Evolutionary conservation across 1,140 invertebrate species (phyloP).

Genomic region (Anastrepha ludens): DNA sequence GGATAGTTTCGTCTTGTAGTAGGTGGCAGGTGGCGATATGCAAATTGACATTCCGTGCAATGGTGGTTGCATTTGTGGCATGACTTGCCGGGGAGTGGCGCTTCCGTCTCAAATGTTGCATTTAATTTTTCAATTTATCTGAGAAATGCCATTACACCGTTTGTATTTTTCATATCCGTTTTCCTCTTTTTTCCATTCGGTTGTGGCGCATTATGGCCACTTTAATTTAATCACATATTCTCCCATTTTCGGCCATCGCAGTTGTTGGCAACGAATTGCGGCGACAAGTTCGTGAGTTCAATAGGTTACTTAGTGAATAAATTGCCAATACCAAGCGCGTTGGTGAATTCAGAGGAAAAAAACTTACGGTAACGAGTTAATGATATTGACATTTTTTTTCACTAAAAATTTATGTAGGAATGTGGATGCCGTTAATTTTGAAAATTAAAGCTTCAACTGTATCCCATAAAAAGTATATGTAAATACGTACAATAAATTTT

Average conservation of each 20-base stretch:
- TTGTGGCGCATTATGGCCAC: neutral
- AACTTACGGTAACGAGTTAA: neutral
- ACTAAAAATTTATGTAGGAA: neutral
- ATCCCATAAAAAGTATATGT: no score
- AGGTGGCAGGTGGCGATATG: constrained; percentile 50
- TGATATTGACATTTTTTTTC: neutral
- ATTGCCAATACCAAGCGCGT: neutral
- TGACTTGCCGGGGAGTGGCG: constrained; percentile 23
- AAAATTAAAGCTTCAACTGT: neutral
- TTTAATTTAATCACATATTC: constrained; percentile 37
- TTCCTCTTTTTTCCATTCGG: neutral
- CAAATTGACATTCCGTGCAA: constrained; percentile 26
- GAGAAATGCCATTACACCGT: neutral
- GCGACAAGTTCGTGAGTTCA: constrained; percentile 32
- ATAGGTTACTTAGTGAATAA: constrained; percentile 9
- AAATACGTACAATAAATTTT: no score
- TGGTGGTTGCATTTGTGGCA: constrained; percentile 6
- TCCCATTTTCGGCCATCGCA: neutral
- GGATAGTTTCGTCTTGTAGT: constrained; percentile 25
- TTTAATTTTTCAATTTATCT: constrained; percentile 42
- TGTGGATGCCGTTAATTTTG: neutral
- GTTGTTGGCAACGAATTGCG: constrained; percentile 2
- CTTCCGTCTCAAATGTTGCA: constrained; percentile 32
- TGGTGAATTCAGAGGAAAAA: neutral
- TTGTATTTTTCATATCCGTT: neutral